A percentile compares a stretch with the other conserved stretches of the same genome.
phyloP scores from a whole-genome alignment of 2,797 vertebrate genomes.

The Danio albolineatus region DNA sequence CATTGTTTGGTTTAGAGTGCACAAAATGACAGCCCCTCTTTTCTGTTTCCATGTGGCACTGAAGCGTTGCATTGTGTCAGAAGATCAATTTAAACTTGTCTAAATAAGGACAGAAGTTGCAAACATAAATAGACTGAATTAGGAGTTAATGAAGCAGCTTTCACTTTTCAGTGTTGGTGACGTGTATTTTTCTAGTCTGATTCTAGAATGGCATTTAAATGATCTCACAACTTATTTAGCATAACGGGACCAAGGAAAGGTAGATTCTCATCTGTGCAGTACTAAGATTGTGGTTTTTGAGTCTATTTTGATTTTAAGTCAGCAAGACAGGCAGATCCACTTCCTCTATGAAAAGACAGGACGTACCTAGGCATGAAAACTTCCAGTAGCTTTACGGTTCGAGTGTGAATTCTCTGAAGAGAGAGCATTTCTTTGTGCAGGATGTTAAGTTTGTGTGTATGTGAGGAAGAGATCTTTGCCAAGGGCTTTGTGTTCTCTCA shows the following conservation, averaged over 20 bases:
- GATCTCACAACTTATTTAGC: background rate
- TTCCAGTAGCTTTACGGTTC: background rate
- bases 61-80: background rate
- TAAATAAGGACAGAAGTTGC: background rate
- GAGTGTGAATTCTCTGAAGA: background rate
- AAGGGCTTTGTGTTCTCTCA: slow-evolving; percentile 35
- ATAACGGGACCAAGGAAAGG: background rate
- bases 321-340: background rate
- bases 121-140: background rate
- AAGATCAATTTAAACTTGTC: background rate
- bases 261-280: background rate
- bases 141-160: background rate
- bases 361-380: slow-evolving; percentile 2
- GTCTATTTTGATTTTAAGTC: background rate
- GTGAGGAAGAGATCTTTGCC: slow-evolving; percentile 11
- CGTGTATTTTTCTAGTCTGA: background rate
- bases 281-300: background rate
- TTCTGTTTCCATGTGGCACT: background rate
- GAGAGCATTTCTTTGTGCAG: background rate
- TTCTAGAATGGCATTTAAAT: background rate
- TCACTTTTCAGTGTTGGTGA: background rate
- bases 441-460: background rate
- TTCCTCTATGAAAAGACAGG: background rate
- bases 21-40: background rate
- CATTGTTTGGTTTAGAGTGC: background rate